Conservation (phyloP, 2,113 vertebrate species). For the Pungitius pungitius region DNA sequence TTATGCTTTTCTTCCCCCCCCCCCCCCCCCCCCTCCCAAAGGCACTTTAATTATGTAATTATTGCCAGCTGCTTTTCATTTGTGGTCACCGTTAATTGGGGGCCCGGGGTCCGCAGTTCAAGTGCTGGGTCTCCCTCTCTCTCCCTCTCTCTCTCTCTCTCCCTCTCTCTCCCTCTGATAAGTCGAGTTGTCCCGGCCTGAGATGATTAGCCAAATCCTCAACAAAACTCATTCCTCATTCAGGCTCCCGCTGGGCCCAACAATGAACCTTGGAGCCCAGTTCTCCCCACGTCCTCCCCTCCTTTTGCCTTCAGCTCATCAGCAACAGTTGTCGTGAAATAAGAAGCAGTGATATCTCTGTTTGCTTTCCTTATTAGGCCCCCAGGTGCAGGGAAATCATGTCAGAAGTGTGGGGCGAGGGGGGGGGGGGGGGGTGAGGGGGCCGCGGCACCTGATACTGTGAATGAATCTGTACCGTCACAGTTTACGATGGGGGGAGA, state of each 20-base stretch:
- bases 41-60: conserved; percentile 99
- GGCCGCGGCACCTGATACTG: conserved; percentile 73
- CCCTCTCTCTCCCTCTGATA: conserved; percentile 60
- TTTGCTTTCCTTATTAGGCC: conserved; percentile 76
- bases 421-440: too few relatives aligned
- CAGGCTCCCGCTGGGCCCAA: conserved; percentile 69
- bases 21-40: conserved; percentile 86
- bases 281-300: conserved; percentile 70
- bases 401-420: conserved; percentile 13
- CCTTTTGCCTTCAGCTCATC: conserved; percentile 76
- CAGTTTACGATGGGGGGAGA: conserved; percentile 45
- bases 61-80: conserved; percentile 96
- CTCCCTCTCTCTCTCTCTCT: conserved; percentile 16
- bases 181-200: conserved; percentile 73
- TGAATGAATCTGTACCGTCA: conserved; percentile 80
- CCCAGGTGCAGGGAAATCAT: conserved; percentile 63
- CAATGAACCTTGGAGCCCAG: conserved; percentile 45
- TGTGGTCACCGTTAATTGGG: conserved; percentile 90
- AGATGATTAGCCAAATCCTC: conserved; percentile 81
- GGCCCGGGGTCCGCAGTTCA: conserved; percentile 82
- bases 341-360: conserved; percentile 50
- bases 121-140: conserved; percentile 71
- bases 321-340: conserved; percentile 63
- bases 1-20: conserved; percentile 92
- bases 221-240: conserved; percentile 82